phyloP scores from a whole-genome alignment of 2,113 vertebrate genomes.

The Cavia porcellus region DNA sequence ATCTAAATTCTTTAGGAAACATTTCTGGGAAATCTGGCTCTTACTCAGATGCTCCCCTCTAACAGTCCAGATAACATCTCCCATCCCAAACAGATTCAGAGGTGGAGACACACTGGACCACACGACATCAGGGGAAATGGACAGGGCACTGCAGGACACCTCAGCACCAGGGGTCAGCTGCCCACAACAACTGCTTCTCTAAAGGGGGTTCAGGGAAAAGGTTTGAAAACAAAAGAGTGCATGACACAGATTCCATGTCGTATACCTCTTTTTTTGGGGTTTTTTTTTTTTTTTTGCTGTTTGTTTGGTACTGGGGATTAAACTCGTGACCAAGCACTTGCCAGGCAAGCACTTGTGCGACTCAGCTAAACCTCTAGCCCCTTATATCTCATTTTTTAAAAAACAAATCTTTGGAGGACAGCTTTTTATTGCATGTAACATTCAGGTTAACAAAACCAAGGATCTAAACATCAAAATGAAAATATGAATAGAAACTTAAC shows the following conservation, averaged over 20 bases:
- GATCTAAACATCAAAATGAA: constrained; percentile 32
- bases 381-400: background rate
- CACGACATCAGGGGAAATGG: background rate
- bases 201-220: background rate
- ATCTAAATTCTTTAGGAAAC: background rate
- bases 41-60: background rate
- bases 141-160: background rate
- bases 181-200: background rate
- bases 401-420: background rate
- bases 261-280: background rate
- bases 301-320: too few species aligned
- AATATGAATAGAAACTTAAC: background rate
- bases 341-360: too few species aligned
- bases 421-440: background rate
- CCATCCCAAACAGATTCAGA: background rate
- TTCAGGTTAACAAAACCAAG: constrained; percentile 6
- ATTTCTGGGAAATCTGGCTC: background rate
- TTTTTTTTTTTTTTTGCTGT: too few species aligned
- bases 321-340: too few species aligned
- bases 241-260: background rate
- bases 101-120: background rate
- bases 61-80: background rate
- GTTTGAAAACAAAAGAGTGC: background rate
- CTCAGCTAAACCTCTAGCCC: too few species aligned
- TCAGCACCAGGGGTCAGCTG: background rate